Evolutionary conservation across 2,797 vertebrate species (phyloP), one percentile per base, ranked within the genome.

Genomic region (Mastacembelus armatus): DNA sequence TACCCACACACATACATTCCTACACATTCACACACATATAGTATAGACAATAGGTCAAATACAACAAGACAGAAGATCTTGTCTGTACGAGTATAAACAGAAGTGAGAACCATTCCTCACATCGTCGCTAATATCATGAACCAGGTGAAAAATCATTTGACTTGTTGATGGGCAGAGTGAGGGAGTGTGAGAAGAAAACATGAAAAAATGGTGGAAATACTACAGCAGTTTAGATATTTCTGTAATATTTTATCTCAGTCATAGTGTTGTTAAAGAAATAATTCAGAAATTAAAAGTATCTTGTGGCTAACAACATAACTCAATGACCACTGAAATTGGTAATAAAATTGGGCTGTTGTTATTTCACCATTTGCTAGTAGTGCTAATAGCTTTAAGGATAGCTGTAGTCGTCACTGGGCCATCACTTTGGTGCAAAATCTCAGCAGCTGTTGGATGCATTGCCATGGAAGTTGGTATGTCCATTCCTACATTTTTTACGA

Each of bases 1-100:
- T n/a, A n/a, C n/a, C n/a, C 69, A 73, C 73, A 56, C 68, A 24
- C 33, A 54, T 57, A 78, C 75, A 81, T 77, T 82, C 78, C 57
- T 65, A 38, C 51, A 52, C 48, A 40, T 38, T 22, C 49, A 63
- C 18, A 38, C 51, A 51, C 56, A 69, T 32, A 54, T 15, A 29
- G 16, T 30, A 50, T 33, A 47, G 14, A 59, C 52, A 55, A 26
- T 27, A 19, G 54, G 33, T 70, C 40, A 43, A 26, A 56, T 58
- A 32, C n/a, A 48, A 21, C 12, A 35, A 75, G 48, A 71, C 29
- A 35, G 48, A 68, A n/a, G 38, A 68, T 26, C 39, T 60, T 0
- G 26, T 64, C 26, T 16, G 49, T 61, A 61, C 35, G 30, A 16
- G 74, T 55, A 58, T 56, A 51, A 33, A 54, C 26, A 59, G 33